phyloP scores from a whole-genome alignment of 2,888 invertebrate genomes.

The Trichacis sp. region DNA sequence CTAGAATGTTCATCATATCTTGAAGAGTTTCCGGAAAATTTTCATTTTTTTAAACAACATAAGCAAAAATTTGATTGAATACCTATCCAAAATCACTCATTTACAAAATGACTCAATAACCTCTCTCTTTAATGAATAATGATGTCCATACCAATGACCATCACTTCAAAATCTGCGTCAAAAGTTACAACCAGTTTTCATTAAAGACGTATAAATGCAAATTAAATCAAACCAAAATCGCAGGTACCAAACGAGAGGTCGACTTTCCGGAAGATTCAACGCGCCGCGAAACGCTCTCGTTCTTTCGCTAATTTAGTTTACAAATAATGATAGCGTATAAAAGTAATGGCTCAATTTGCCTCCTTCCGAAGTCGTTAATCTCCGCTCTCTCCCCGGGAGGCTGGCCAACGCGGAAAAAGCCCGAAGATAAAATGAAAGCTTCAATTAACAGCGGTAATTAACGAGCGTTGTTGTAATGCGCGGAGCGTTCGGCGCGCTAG shows the following conservation, averaged over 20 bases:
- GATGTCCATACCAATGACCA: too few relatives aligned
- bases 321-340: constrained; percentile 6
- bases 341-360: constrained; percentile 2
- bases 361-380: neutral
- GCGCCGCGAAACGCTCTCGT: neutral
- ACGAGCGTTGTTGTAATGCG: constrained; percentile 29
- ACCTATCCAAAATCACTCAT: too few relatives aligned
- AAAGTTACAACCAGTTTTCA: too few relatives aligned
- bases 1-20: too few relatives aligned
- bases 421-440: constrained; percentile 23
- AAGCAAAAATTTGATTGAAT: too few relatives aligned
- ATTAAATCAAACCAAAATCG: too few relatives aligned
- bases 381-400: neutral
- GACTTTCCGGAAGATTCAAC: neutral
- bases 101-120: too few relatives aligned
- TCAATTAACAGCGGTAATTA: constrained; percentile 49
- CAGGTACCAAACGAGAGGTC: neutral
- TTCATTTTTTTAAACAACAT: too few relatives aligned
- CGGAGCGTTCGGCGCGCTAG: constrained; percentile 20
- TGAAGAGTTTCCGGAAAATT: too few relatives aligned
- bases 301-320: constrained; percentile 3
- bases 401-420: constrained; percentile 4
- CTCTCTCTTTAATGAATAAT: too few relatives aligned
- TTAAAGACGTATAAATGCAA: too few relatives aligned
- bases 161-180: too few relatives aligned